A percentile compares a stretch with the other conserved stretches of the same genome.
Conservation (phyloP, 2,797 vertebrate genomes). For the Danio jaintianensis region DNA sequence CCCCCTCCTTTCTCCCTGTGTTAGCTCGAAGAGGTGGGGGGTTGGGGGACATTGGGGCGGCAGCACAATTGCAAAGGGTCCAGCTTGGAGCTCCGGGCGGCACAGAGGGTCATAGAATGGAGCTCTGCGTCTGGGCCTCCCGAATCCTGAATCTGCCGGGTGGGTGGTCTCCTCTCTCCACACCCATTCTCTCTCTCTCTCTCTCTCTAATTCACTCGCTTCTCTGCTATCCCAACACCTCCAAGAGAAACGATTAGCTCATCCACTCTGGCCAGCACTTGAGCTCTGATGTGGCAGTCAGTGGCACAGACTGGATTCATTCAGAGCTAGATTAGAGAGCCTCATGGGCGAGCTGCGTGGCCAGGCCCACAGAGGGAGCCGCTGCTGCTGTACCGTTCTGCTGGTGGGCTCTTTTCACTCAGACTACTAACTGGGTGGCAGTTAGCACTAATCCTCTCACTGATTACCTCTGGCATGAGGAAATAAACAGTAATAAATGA, state of each 20-base stretch:
- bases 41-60: conserved; percentile 56
- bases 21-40: conserved; percentile 69
- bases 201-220: conserved; percentile 62
- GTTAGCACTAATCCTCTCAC: conserved; percentile 76
- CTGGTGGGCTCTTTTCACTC: conserved; percentile 66
- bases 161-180: conserved; percentile 79
- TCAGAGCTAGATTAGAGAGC: conserved; percentile 63
- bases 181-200: conserved; percentile 60
- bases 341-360: conserved; percentile 46
- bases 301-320: conserved; percentile 68
- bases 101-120: conserved; percentile 84
- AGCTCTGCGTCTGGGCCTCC: conserved; percentile 83
- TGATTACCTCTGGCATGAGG: conserved; percentile 76
- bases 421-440: conserved; percentile 77
- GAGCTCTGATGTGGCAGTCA: conserved; percentile 71
- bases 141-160: conserved; percentile 83
- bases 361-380: conserved; percentile 51
- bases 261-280: conserved; percentile 66
- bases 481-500: conserved; percentile 80
- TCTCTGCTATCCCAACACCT: conserved; percentile 64
- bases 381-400: conserved; percentile 53
- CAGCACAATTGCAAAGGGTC: conserved; percentile 83
- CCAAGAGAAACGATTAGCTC: conserved; percentile 74
- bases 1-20: conserved; percentile 66
- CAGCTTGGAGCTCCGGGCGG: conserved; percentile 77